These are phyloP conservation scores for Pseudonaja textilis DNA, from an alignment of 2,113 vertebrate genomes.

Conservation along the genomic window DNA sequence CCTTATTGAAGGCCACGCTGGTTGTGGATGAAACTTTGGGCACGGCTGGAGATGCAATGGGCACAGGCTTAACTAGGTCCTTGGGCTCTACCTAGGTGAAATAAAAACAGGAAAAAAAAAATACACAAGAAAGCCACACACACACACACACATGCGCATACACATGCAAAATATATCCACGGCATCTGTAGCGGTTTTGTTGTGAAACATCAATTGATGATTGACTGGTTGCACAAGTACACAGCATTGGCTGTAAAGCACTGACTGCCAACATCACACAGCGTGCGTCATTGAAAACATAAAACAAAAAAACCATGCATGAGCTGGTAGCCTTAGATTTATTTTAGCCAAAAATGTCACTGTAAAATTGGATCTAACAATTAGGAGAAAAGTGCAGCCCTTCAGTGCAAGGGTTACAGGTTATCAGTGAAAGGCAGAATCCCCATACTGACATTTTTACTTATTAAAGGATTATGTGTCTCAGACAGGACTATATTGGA, in stretches of 20 bases:
- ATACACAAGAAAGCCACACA: constrained; percentile 64
- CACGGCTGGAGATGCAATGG: constrained; percentile 79
- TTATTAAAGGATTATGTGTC: neutral
- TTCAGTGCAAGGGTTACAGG: constrained; percentile 8
- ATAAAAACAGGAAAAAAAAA: constrained; percentile 68
- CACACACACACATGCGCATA: constrained; percentile 57
- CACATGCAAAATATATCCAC: constrained; percentile 70
- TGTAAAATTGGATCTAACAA: constrained; percentile 24
- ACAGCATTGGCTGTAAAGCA: constrained; percentile 13
- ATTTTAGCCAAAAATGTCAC: constrained; percentile 18
- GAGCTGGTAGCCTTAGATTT: constrained; percentile 5
- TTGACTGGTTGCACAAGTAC: constrained; percentile 8
- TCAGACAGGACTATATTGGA: neutral
- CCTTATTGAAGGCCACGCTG: constrained; percentile 85
- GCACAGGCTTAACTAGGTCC: constrained; percentile 91
- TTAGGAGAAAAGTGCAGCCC: neutral
- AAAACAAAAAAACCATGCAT: constrained; percentile 31
- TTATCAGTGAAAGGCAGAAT: constrained; percentile 11
- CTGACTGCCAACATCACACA: constrained; percentile 11
- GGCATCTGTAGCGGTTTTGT: neutral
- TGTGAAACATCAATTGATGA: neutral
- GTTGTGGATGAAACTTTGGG: constrained; percentile 72
- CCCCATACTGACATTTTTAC: neutral
- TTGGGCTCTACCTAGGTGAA: constrained; percentile 79
- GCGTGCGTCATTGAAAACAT: constrained; percentile 48